Evolutionary conservation across 2,113 vertebrate genomes (phyloP).

Genomic region (Notechis scutatus): DNA sequence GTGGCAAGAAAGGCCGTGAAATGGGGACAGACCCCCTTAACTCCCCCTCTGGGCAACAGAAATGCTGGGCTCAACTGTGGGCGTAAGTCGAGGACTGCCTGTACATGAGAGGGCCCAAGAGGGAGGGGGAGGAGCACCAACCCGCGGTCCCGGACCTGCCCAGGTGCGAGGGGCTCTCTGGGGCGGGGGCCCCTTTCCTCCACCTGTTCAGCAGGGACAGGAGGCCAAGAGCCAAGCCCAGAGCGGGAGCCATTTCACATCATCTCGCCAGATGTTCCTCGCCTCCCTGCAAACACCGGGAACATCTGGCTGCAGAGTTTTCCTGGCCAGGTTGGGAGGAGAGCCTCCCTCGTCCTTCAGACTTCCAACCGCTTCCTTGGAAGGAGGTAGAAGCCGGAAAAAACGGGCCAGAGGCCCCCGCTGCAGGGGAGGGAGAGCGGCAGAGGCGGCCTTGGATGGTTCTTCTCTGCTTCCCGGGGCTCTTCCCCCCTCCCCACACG

Average conservation of each 20-base stretch:
- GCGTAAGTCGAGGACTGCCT: not conserved
- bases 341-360: not conserved
- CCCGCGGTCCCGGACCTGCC: too few species aligned
- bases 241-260: not conserved
- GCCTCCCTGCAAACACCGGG: not conserved
- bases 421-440: not conserved
- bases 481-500: rapidly evolving
- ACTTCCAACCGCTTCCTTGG: not conserved
- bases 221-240: not conserved
- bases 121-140: too few species aligned
- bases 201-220: not conserved
- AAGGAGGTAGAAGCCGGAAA: not conserved
- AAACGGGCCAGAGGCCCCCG: not conserved
- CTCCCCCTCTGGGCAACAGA: not conserved
- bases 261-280: not conserved
- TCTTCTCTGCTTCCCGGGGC: not conserved
- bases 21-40: not conserved
- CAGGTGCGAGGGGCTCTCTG: not conserved
- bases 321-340: too few species aligned
- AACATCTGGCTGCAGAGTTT: not conserved
- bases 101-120: not conserved
- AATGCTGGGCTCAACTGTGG: not conserved
- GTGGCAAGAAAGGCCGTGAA: not conserved
- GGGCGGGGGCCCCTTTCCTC: rapidly evolving
- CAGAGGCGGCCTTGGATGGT: not conserved